A percentile compares a stretch with the other conserved stretches of the same genome.
These are phyloP conservation scores for Pseudorhombus dupliciocellatus DNA, from an alignment of 2,113 vertebrate genomes.

Conservation along the genomic window DNA sequence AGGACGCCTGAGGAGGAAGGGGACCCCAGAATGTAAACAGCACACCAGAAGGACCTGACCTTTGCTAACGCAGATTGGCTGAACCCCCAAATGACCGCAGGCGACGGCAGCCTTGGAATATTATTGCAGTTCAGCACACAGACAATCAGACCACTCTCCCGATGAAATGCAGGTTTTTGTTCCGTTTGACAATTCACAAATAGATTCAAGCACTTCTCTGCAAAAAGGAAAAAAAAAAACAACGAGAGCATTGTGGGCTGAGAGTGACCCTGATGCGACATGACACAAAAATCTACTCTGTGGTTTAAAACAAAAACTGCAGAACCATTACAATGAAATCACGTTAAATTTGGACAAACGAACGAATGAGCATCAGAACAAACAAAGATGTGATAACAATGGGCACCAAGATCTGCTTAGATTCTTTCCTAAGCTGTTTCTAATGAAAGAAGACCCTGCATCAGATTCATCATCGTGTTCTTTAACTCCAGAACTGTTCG, in stretches of 20 bases:
- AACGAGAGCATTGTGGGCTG: conserved; percentile 43
- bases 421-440: too few relatives aligned
- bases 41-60: conserved; percentile 72
- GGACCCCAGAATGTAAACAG: conserved; percentile 71
- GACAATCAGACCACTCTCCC: conserved; percentile 50
- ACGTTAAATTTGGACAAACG: conserved; percentile 26
- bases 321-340: conserved; percentile 7
- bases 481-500: too few relatives aligned
- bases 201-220: conserved; percentile 23
- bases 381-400: conserved; percentile 23
- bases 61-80: conserved; percentile 65
- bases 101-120: conserved; percentile 66
- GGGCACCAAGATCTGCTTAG: too few relatives aligned
- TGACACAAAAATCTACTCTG: conserved; percentile 30
- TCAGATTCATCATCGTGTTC: too few relatives aligned
- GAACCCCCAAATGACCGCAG: conserved; percentile 62
- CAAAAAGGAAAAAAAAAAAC: conserved; percentile 12
- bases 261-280: conserved; percentile 44
- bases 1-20: conserved; percentile 51
- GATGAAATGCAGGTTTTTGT: conserved; percentile 37
- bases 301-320: conserved; percentile 24
- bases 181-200: conserved; percentile 42
- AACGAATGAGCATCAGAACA: conserved; percentile 17
- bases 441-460: too few relatives aligned
- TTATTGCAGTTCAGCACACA: conserved; percentile 59